Evolutionary conservation across 2,888 invertebrate genomes (phyloP), one percentile per base, ranked within the genome.

Genomic region (Philaethria dido): DNA sequence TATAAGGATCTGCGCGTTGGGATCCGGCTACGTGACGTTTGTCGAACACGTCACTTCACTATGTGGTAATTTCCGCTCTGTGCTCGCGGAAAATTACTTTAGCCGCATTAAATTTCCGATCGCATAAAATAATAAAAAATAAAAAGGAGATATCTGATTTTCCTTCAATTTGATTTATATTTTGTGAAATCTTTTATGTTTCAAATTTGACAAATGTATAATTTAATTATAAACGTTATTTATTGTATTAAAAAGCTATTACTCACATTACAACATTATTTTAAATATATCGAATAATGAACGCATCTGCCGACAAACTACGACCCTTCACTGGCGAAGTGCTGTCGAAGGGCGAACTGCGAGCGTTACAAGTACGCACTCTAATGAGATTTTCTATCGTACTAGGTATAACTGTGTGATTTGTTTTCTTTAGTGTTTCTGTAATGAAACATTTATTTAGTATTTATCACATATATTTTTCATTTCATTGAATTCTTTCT

Each of bases 21-120:
- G 87, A 86, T 89, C 89, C 91, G 89, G 88, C 87, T 89, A 91
- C 92, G 92, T 91, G 92, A 91, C 92, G 91, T 89, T 89, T 92
- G 91, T 90, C 90, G 89, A 91, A 92, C 89, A 91, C 89, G 90
- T 91, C 92, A 91, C 88, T 86, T 87, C 88, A 91, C 91, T 92
- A 90, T 92, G 92, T 89, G 87, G 90, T 92, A 92, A 92, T 92
- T 91, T 92, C 92, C 92, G 92, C 82, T 87, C 85, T 78, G 81
- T 83, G 88, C 88, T 87, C 85, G 89, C 83, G 89, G 89, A 91
- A 92, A 92, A 92, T 92, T 92, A 92, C 91, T 92, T 92, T 88
- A 87, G 88, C 89, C 87, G 84, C 87, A 88, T 86, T 87, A 89
- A 92, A 91, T 90, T 91, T 90, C 89, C 89, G 88, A 88, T 84